phyloP scores from a whole-genome alignment of 2,888 invertebrate genomes.

The Terebella lapidaria region DNA sequence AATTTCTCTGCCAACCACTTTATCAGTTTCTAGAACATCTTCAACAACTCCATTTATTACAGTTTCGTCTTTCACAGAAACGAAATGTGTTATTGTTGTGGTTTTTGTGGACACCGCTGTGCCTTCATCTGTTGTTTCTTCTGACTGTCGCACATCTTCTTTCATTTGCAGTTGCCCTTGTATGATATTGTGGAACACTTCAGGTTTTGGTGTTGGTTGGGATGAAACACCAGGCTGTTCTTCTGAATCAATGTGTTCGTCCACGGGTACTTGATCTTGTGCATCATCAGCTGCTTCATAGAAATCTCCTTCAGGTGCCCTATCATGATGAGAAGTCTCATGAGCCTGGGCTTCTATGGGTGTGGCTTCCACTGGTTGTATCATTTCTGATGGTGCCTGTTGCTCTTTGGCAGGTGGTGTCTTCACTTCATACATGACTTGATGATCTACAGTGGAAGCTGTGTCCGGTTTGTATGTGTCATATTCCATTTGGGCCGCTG shows the following conservation, averaged over 20 bases:
- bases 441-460: no score
- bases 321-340: no score
- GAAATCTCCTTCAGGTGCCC: no score
- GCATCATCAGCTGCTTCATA: no score
- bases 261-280: background rate
- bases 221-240: background rate
- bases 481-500: no score
- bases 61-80: background rate
- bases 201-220: background rate
- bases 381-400: no score
- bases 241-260: no score
- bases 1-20: slow-evolving; percentile 1
- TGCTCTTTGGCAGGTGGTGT: no score
- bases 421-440: no score
- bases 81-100: background rate
- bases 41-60: background rate
- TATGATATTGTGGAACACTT: background rate
- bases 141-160: background rate
- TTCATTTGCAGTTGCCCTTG: background rate
- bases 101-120: background rate
- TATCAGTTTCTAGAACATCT: background rate
- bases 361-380: no score
- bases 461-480: no score
- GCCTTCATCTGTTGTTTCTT: background rate
- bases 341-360: no score